These are phyloP conservation scores for Trachelipus rathkii DNA, from an alignment of 1,140 invertebrate species.

Conservation along the genomic window DNA sequence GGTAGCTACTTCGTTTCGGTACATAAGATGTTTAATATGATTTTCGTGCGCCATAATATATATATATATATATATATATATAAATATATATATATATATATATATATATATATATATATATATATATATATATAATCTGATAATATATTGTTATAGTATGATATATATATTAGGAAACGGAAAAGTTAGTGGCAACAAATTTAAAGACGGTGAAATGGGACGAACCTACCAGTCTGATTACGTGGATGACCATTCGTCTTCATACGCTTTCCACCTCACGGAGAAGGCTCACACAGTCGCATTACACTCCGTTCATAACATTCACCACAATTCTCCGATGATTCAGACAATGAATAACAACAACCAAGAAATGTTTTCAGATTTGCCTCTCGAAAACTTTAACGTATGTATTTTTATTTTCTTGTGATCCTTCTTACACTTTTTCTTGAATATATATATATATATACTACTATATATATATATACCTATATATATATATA, in stretches of 20 bases:
- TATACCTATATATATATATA: no score
- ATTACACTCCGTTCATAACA: conserved; percentile 22
- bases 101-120: conserved; percentile 6
- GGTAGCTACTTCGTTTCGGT: no score
- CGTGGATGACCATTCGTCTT: conserved; percentile 23
- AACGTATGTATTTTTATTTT: not conserved
- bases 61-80: no score
- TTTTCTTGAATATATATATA: no score
- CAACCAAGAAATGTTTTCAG: not conserved
- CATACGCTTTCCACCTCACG: conserved; percentile 10
- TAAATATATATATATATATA: no score
- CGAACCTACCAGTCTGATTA: conserved; percentile 14
- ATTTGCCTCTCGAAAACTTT: not conserved
- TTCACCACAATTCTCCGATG: not conserved
- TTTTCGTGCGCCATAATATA: no score
- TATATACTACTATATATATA: no score
- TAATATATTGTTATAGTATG: no score
- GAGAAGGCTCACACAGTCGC: conserved; percentile 22
- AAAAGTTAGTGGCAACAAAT: not conserved
- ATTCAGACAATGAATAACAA: not conserved
- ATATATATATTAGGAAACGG: not conserved
- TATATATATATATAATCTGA: not conserved
- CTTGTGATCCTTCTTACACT: no score
- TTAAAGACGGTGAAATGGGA: not conserved
- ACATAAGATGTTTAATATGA: no score